phyloP scores from a whole-genome alignment of 2,888 invertebrate genomes.

The Drepana falcataria region DNA sequence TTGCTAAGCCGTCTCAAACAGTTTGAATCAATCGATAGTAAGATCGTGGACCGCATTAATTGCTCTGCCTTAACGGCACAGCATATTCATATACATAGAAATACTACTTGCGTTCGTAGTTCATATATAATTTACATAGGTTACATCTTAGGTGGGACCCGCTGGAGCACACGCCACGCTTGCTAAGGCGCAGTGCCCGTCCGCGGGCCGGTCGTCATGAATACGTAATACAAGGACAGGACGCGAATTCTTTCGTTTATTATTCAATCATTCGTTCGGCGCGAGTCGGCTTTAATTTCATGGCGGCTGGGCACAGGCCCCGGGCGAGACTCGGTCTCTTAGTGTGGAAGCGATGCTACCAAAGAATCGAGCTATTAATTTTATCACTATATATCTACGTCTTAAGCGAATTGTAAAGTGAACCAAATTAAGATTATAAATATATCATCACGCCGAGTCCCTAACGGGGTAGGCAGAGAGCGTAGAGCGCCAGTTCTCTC shows the following conservation, averaged over 20 bases:
- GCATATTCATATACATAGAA: not conserved
- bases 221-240: conserved; percentile 77
- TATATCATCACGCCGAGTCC: too few relatives aligned
- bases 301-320: conserved; percentile 75
- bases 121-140: not conserved
- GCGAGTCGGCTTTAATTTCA: conserved; percentile 78
- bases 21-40: too few relatives aligned
- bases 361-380: conserved; percentile 47
- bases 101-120: not conserved
- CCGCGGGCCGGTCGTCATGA: conserved; percentile 71
- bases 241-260: conserved; percentile 79
- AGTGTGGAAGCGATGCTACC: conserved; percentile 49
- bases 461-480: too few relatives aligned
- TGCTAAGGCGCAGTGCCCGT: conserved; percentile 27
- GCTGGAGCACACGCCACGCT: not conserved
- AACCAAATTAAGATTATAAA: too few relatives aligned
- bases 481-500: too few relatives aligned
- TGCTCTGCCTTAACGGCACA: too few relatives aligned
- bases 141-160: not conserved
- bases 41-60: too few relatives aligned
- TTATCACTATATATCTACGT: conserved; percentile 1
- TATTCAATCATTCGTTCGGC: conserved; percentile 79
- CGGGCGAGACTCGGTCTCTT: conserved; percentile 41
- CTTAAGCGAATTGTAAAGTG: too few relatives aligned
- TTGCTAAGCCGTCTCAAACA: too few relatives aligned